Base-by-base conservation (phyloP, 2,113 vertebrate species). In the Bombycilla garrulus region DNA sequence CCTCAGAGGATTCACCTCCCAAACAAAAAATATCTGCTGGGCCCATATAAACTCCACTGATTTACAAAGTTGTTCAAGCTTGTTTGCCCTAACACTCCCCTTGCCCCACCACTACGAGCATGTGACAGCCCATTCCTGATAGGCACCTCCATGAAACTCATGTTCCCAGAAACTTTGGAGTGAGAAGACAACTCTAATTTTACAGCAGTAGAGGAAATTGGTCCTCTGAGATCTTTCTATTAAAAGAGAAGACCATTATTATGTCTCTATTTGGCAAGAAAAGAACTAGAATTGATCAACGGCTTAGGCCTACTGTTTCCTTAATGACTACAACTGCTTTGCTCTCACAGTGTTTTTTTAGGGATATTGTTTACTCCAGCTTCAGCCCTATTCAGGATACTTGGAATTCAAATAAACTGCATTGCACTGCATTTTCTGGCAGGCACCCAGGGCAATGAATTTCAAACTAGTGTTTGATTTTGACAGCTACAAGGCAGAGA, bases 321-420 rank as follows among this genome's bases (percentile, higher is more conserved):
- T 93, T 92, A 90, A 90, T 93, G 61, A 82, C 45, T 73, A 45
- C 24, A 77, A 29, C 42, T 80, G 62, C 67, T 90, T 92, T 94
- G 66, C 42, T 94, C 67, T 90, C 60, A 33, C n/a, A 80, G 50
- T 72, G 61, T 2, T 79, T 94, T 93, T 91, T 91, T 67, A 72
- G 45, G 19, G 62, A 86, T 90, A 77, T 90, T 94, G 50, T 96
- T 96, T 95, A 85, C 90, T 86, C 42, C 74, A 93, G 76, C 71
- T 93, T 90, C 88, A 93, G 31, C 35, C 62, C 71, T 15, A 15
- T 66, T 92, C 44, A 88, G 62, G 92, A 66, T 54, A 72, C 33
- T 94, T 77, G 86, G 79, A 92, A 93, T 95, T 93, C 82, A 92
- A 93, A 95, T 90, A 86, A 95, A 94, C 54, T 92, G 42, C 54